Percentiles rank a stretch among this genome's conserved stretches.
Evolutionary conservation across 2,113 vertebrate species (phyloP).

Genomic region (Herpetotheres cachinnans): DNA sequence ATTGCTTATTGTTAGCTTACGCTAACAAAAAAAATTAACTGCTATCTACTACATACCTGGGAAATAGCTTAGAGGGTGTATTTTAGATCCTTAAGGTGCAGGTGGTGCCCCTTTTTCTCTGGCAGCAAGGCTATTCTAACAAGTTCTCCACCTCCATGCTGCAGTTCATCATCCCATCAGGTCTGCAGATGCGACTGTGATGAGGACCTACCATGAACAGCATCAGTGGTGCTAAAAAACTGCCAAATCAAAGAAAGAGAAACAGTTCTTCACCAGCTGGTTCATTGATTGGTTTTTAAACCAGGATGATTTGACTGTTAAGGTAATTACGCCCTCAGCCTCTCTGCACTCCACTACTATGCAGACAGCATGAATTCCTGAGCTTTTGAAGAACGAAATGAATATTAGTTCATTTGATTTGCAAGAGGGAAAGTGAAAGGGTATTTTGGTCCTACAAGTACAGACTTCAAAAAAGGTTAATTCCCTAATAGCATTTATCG

Average conservation of each 20-base stretch:
- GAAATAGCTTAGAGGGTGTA: neutral
- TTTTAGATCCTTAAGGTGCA: neutral
- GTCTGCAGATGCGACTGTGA: neutral
- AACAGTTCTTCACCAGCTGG: neutral
- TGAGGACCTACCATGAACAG: neutral
- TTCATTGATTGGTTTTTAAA: neutral
- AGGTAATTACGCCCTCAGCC: neutral
- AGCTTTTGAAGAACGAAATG: neutral
- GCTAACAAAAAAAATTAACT: neutral
- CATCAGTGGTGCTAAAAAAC: neutral
- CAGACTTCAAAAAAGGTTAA: neutral
- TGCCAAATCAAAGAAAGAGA: neutral
- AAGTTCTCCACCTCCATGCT: neutral
- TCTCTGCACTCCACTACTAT: neutral
- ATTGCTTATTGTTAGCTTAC: neutral
- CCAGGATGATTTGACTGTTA: neutral
- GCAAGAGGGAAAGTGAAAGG: neutral
- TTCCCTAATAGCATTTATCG: neutral
- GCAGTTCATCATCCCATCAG: neutral
- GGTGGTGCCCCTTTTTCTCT: neutral
- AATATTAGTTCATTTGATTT: neutral
- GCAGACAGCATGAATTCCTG: neutral
- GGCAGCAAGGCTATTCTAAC: neutral
- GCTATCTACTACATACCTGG: neutral
- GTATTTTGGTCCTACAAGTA: neutral